phyloP scores from a whole-genome alignment of 1,140 invertebrate genomes.

The Drosophila grimshawi region DNA sequence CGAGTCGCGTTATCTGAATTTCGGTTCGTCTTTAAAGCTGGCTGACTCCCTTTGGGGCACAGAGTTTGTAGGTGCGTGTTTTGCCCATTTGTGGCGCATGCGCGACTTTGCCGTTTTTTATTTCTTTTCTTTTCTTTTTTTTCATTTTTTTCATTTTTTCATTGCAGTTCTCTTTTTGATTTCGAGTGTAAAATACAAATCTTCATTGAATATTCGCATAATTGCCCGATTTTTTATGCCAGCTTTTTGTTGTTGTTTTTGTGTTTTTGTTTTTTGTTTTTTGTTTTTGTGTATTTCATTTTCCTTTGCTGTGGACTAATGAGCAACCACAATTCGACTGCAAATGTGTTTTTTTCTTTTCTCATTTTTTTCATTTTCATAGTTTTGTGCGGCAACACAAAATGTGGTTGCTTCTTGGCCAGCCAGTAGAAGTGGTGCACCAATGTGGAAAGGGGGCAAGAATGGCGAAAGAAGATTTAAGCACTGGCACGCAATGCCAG shows the following conservation, averaged over 20 bases:
- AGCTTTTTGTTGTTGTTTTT: not conserved
- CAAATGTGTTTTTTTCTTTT: not conserved
- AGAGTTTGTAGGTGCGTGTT: not conserved
- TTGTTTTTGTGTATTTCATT: not conserved
- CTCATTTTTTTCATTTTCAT: not conserved
- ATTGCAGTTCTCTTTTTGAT: conserved; percentile 9
- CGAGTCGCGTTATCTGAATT: not conserved
- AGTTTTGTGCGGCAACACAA: conserved; percentile 3
- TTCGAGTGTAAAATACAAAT: conserved; percentile 34
- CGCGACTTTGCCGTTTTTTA: conserved; percentile 40
- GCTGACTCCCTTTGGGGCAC: conserved; percentile 2
- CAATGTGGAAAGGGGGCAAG: not conserved
- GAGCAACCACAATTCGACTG: conserved; percentile 62
- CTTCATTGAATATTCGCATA: conserved; percentile 72
- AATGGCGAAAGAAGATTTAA: not conserved
- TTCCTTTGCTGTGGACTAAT: conserved; percentile 39
- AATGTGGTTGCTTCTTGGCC: not conserved
- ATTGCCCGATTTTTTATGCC: conserved; percentile 47
- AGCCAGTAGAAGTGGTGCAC: conserved; percentile 4
- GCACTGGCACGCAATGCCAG: conserved; percentile 31
- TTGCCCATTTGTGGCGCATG: conserved; percentile 41
- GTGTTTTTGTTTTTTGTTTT: conserved; percentile 16
- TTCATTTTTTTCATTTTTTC: too few relatives aligned
- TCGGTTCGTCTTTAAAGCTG: conserved; percentile 1
- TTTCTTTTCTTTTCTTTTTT: conserved; percentile 26